These are phyloP conservation scores for Galleria mellonella DNA, from an alignment of 1,140 invertebrate genomes.

Conservation along the genomic window DNA sequence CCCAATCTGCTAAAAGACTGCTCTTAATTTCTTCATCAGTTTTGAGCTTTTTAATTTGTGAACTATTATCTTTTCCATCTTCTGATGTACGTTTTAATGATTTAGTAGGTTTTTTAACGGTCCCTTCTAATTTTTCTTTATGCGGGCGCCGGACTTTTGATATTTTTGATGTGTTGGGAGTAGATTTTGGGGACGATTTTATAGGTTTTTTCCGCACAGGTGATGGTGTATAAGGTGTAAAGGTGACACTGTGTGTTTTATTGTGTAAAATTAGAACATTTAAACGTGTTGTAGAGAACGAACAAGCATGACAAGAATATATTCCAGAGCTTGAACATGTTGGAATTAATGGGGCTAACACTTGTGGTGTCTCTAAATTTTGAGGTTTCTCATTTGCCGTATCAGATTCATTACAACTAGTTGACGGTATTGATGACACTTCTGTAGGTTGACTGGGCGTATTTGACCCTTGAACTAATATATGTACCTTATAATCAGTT, in stretches of 20 bases:
- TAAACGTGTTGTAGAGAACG: conserved; percentile 78
- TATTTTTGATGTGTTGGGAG: conserved; percentile 39
- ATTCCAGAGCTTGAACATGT: conserved; percentile 48
- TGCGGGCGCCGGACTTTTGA: conserved; percentile 39
- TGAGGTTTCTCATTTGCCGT: conserved; percentile 9
- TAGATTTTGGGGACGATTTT: conserved; percentile 31
- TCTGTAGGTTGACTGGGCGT: conserved; percentile 27
- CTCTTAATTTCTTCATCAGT: conserved; percentile 72
- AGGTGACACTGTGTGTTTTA: conserved; percentile 74
- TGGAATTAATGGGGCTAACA: conserved; percentile 22
- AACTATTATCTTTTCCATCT: conserved; percentile 13
- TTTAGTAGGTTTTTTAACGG: conserved; percentile 23
- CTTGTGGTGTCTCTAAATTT: conserved; percentile 3
- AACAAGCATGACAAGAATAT: conserved; percentile 80
- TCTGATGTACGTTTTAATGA: conserved; percentile 40
- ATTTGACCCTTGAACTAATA: conserved; percentile 72
- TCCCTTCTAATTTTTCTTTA: conserved; percentile 43
- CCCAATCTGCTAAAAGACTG: conserved; percentile 71
- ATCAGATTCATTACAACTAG: conserved; percentile 38
- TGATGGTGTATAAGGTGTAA: conserved; percentile 60
- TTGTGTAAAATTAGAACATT: conserved; percentile 83
- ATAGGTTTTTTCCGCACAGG: conserved; percentile 47
- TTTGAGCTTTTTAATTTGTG: conserved; percentile 54
- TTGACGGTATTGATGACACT: conserved; percentile 34
- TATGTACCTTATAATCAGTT: conserved; percentile 78